phyloP scores from a whole-genome alignment of 1,140 invertebrate species.

The Phymorhynchus buccinoides region DNA sequence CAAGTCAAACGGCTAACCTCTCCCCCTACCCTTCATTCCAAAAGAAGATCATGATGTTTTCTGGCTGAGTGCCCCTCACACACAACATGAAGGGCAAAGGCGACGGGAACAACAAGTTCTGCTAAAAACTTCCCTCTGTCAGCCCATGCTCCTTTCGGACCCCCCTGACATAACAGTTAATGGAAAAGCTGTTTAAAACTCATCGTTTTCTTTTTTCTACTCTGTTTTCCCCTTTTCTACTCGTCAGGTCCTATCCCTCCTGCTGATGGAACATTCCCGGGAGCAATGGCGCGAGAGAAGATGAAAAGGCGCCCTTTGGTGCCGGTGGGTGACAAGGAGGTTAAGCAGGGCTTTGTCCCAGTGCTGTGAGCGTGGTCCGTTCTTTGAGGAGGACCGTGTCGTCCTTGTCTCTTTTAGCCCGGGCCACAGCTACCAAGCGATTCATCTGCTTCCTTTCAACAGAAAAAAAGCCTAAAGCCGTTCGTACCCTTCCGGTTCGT shows the following conservation, averaged over 20 bases:
- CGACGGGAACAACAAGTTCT: not conserved
- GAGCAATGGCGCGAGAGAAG: not conserved
- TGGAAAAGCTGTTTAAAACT: not conserved
- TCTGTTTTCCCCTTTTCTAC: not conserved
- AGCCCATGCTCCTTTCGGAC: not conserved
- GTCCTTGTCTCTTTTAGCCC: not conserved
- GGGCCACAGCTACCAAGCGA: not conserved
- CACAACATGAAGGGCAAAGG: not conserved
- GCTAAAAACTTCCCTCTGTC: not conserved
- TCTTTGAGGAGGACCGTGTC: not conserved
- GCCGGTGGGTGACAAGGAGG: not conserved
- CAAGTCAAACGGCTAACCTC: no score
- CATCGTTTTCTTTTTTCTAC: not conserved
- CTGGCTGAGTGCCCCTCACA: not conserved
- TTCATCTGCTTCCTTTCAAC: not conserved
- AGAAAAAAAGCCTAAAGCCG: not conserved
- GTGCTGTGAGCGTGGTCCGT: not conserved
- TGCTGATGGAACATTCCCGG: conserved; percentile 10
- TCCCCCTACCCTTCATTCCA: no score
- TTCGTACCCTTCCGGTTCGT: not conserved
- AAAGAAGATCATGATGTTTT: not conserved
- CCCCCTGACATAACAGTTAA: conserved; percentile 6
- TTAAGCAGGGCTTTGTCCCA: not conserved
- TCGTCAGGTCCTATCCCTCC: not conserved
- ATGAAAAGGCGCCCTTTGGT: conserved; percentile 2